phyloP scores from a whole-genome alignment of 1,140 invertebrate species.

The Drosophila mojavensis region DNA sequence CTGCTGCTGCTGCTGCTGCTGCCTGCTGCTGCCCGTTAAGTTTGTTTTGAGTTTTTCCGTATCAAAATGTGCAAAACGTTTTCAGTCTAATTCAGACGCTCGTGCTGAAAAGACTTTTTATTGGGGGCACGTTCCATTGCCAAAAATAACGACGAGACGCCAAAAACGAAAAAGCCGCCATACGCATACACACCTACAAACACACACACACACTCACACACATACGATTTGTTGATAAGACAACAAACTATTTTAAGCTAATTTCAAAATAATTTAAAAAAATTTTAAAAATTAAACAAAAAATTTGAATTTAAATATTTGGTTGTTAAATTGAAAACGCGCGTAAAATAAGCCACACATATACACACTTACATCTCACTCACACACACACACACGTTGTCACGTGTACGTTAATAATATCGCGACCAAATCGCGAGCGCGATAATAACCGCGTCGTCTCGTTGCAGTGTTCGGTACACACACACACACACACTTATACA shows the following conservation, averaged over 20 bases:
- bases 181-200: not conserved
- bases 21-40: slow-evolving; percentile 49
- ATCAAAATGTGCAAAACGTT: slow-evolving; percentile 84
- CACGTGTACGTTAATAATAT: slow-evolving; percentile 18
- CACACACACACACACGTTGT: slow-evolving; percentile 9
- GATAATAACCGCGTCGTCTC: slow-evolving; percentile 24
- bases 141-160: slow-evolving; percentile 22
- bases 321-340: not conserved
- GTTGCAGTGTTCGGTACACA: slow-evolving; percentile 17
- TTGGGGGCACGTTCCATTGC: slow-evolving; percentile 64
- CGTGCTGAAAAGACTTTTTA: slow-evolving; percentile 84
- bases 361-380: slow-evolving; percentile 30
- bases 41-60: slow-evolving; percentile 84
- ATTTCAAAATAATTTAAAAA: slow-evolving; percentile 6
- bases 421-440: slow-evolving; percentile 24
- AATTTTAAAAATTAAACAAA: slow-evolving; percentile 1
- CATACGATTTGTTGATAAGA: slow-evolving; percentile 7
- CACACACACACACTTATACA: slow-evolving; percentile 21
- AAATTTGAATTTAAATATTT: not conserved
- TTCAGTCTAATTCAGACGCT: slow-evolving; percentile 84
- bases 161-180: slow-evolving; percentile 34
- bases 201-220: not conserved
- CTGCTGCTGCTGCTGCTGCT: slow-evolving; percentile 24
- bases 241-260: slow-evolving; percentile 3
- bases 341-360: slow-evolving; percentile 13